These are phyloP conservation scores for Astyanax mexicanus DNA, from an alignment of 2,797 vertebrate species.

Conservation along the genomic window DNA sequence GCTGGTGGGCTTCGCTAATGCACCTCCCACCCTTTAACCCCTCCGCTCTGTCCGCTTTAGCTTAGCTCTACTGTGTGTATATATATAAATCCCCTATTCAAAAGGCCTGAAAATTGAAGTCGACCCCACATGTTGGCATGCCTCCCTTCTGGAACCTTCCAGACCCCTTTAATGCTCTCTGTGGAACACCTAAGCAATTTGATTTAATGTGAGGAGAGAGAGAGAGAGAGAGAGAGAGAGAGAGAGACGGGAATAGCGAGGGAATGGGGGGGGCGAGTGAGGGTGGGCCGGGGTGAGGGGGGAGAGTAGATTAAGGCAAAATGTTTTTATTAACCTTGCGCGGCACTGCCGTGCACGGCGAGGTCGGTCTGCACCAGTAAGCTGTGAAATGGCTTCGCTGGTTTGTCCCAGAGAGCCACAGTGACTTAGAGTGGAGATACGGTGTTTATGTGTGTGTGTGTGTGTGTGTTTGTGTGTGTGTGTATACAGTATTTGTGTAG, in stretches of 20 bases:
- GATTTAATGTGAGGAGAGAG: constrained; percentile 79
- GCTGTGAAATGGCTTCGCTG: constrained; percentile 88
- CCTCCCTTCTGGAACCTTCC: constrained; percentile 46
- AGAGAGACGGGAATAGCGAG: no score
- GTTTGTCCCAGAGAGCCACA: constrained; percentile 63
- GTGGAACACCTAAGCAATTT: constrained; percentile 75
- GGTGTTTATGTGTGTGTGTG: constrained; percentile 39
- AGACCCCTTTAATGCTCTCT: constrained; percentile 73
- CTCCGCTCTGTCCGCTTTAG: constrained; percentile 34
- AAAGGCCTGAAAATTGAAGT: constrained; percentile 72
- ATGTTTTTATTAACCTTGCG: constrained; percentile 89
- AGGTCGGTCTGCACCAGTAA: constrained; percentile 83
- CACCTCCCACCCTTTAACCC: constrained; percentile 21
- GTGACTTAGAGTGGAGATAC: constrained; percentile 22
- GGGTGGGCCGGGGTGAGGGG: constrained; percentile 68
- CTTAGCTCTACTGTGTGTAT: constrained; percentile 32
- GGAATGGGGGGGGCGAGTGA: constrained; percentile 71
- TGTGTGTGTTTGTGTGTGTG: constrained; percentile 36
- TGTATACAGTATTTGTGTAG: constrained; percentile 21
- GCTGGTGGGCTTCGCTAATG: background rate
- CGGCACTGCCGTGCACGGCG: constrained; percentile 61
- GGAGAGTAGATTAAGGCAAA: constrained; percentile 77
- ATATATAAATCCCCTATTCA: constrained; percentile 61
- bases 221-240: no score
- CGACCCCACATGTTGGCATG: constrained; percentile 72